Evolutionary conservation across 2,113 vertebrate species (phyloP).

Genomic region (Campylorhamphus procurvoides): DNA sequence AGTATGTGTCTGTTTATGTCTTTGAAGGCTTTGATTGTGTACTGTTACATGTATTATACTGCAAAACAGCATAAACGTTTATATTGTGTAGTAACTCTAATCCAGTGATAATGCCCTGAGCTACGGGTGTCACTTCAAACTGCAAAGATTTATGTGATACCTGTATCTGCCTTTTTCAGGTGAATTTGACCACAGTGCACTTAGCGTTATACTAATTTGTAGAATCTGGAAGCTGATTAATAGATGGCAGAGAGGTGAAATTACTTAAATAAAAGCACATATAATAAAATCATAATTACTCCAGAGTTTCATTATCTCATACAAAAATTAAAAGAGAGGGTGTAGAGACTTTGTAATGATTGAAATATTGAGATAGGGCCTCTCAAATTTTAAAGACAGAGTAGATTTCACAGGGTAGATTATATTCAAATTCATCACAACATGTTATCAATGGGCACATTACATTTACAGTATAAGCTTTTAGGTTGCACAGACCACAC

Average conservation of each 20-base stretch:
- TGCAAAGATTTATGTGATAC: slow-evolving; percentile 50
- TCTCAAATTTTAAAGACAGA: slow-evolving; percentile 14
- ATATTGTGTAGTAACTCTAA: slow-evolving; percentile 66
- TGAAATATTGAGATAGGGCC: slow-evolving; percentile 27
- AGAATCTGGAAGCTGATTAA: slow-evolving; percentile 48
- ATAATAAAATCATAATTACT: slow-evolving; percentile 17
- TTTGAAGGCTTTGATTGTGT: slow-evolving; percentile 79
- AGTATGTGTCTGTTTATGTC: slow-evolving; percentile 77
- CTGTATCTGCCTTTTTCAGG: slow-evolving; percentile 56
- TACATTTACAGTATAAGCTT: not conserved
- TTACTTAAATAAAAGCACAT: not conserved
- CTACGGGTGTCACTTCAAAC: slow-evolving; percentile 66
- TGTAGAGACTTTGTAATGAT: slow-evolving; percentile 10
- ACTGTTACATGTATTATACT: slow-evolving; percentile 72
- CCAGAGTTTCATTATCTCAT: slow-evolving; percentile 11
- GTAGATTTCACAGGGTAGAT: slow-evolving; percentile 8
- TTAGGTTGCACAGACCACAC: not conserved
- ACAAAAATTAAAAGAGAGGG: not conserved
- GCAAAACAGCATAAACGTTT: slow-evolving; percentile 79
- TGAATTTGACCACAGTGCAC: slow-evolving; percentile 65
- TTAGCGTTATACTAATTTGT: not conserved
- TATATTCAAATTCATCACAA: slow-evolving; percentile 29
- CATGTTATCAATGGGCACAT: not conserved
- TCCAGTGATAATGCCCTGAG: slow-evolving; percentile 65
- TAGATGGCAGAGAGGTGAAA: slow-evolving; percentile 27